Base-by-base conservation (phyloP, 2,888 invertebrate species). In the Agriopis leucophaearia region DNA sequence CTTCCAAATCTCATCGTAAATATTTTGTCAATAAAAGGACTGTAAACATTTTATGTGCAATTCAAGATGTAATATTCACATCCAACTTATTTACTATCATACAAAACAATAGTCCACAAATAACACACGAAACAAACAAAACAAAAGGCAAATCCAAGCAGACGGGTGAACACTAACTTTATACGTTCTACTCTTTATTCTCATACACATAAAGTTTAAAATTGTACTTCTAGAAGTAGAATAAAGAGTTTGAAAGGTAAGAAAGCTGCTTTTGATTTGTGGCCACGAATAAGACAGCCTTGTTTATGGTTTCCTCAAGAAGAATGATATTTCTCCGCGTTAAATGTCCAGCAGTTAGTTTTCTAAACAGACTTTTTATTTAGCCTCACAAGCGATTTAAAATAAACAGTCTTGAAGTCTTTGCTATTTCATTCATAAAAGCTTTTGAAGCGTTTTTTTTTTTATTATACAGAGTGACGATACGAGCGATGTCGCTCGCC, bases 221-320 rank as follows among this genome's bases (percentile, higher is more conserved):
- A 50, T 71, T 18, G 50, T 7, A 55, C 63, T 68, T 13, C n/a
- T 10, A 42, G n/a, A 38, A 15, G 68, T 55, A 73, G 70, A 72
- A 50, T 72, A 65, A 66, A 73, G 76, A 78, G 78, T 75, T 78
- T 74, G 81, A 79, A 81, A 81, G 81, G 80, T 83, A 84, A 78
- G 84, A 82, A 89, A 89, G 85, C 86, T 81, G 81, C 84, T 85
- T 86, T 87, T 90, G 90, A 91, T 90, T 90, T 90, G 90, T 89
- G 83, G 84, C 72, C 77, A 75, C 82, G 85, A 84, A 85, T 85
- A 86, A 86, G 86, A 83, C 85, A 83, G 80, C 76, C 81, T 90
- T 87, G 83, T 91, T 90, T 90, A 90, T 88, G 86, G 87, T 89
- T 90, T 88, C 88, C 88, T 87, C 78, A 79, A 80, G 79, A 81